Evolutionary conservation across 1,140 invertebrate genomes (phyloP), one percentile per base, ranked within the genome.

Genomic region (Hormaphis cornu): DNA sequence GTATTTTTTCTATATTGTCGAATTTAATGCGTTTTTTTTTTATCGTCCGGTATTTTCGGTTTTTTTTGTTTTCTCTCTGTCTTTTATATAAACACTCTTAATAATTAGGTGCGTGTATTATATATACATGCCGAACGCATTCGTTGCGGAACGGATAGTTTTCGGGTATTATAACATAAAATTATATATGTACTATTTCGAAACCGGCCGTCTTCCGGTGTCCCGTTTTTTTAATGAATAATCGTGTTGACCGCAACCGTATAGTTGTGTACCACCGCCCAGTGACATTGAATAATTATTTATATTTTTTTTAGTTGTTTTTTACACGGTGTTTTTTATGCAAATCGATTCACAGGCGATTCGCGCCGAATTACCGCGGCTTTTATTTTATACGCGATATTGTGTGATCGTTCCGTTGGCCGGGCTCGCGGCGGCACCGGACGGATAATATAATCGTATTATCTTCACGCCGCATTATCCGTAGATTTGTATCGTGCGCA

Each of bases 271-370:
- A n/a, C n/a, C n/a, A n/a, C n/a, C n/a, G n/a, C n/a, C n/a, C 14
- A n/a, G 58, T 46, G 58, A 61, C 58, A 44, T 46, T 61, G 40
- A 46, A 61, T 61, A 46, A 61, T 46, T 26, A 44, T 44, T 22
- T 61, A n/a, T 20, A 42, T 61, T 26, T 22, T 7, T 44, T 20
- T 26, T 10, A n/a, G 30, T 16, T 40, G 1, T 37, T 40, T 22
- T 37, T 58, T 58, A 8, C 10, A 16, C 20, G 14, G 24, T 35
- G 20, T 58, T 58, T 58, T 58, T 9, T 44, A 61, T 61, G 37
- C 37, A 42, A 61, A 61, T 61, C 16, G 24, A 42, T 24, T 40
- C 18, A 58, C 54, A 40, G 18, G 20, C 18, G 35, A 58, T 58
- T 58, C 37, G 16, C 20, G 18, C 10, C 5, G 18, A 37, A 37